Percentiles rank a stretch among this genome's conserved stretches.
These are phyloP conservation scores for Myripristis murdjan DNA, from an alignment of 2,797 vertebrate species.

Conservation along the genomic window DNA sequence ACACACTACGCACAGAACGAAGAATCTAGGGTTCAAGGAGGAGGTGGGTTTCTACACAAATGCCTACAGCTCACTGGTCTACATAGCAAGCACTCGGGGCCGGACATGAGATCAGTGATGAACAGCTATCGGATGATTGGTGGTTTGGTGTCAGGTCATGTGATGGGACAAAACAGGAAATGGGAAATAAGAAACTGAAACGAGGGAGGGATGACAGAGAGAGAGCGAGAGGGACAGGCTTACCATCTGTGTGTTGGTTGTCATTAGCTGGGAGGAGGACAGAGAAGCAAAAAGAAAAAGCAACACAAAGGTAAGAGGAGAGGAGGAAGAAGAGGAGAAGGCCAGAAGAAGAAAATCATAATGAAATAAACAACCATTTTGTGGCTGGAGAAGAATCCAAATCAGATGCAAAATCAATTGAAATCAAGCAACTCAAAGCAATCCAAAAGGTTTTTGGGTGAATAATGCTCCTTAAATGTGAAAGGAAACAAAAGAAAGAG, in stretches of 20 bases:
- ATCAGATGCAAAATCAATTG: conserved; percentile 63
- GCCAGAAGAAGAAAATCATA: conserved; percentile 77
- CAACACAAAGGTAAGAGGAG: conserved; percentile 91
- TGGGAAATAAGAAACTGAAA: conserved; percentile 37
- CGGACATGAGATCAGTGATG: conserved; percentile 32
- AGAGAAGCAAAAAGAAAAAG: conserved; percentile 93
- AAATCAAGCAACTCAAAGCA: conserved; percentile 75
- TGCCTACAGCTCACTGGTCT: conserved; percentile 37
- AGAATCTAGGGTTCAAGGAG: neutral
- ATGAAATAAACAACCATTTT: conserved; percentile 64
- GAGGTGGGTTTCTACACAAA: conserved; percentile 46
- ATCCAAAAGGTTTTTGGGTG: conserved; percentile 69
- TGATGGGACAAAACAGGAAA: conserved; percentile 47
- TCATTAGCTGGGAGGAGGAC: conserved; percentile 97
- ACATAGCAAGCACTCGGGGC: conserved; percentile 16
- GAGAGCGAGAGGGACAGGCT: conserved; percentile 88
- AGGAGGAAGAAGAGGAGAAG: conserved; percentile 85
- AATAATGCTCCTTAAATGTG: conserved; percentile 60
- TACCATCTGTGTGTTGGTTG: conserved; percentile 99
- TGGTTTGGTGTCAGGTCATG: conserved; percentile 30
- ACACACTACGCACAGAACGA: neutral
- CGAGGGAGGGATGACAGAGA: conserved; percentile 50
- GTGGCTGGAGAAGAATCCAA: conserved; percentile 57
- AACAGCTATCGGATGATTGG: conserved; percentile 19
- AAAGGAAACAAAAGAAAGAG: conserved; percentile 77